Base-by-base conservation (phyloP, 53 echinoderm and acorn worm genomes). In the Mesocentrotus franciscanus region DNA sequence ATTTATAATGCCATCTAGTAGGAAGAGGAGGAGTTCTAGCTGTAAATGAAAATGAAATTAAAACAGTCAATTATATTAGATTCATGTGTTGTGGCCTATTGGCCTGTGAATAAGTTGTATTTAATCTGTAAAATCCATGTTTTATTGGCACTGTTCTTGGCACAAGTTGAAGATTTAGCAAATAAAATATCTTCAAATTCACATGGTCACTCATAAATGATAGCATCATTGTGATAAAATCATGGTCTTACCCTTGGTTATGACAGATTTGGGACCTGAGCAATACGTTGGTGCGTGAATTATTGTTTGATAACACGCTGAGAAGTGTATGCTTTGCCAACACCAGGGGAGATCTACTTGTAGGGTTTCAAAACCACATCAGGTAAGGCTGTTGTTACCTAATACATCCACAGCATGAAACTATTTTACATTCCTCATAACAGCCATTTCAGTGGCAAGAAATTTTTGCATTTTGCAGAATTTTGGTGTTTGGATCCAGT, bases 361-460 rank as follows among this genome's bases (percentile, higher is more conserved):
- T 99, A 1, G 99, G 99, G 10, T 99, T 99, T 90, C 99, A 99
- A 90, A 99, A 99, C 81, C 99, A 99, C 87, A 92, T 99, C 13
- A 91, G 70, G 87, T 87, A 87, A 49, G 39, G 60, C 76, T 81
- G 11, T 36, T 42, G 20, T 20, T 18, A 7, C 20, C 20, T 64
- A 64, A 64, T 12, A 15, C 64, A 11, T 64, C 20, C 64, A 64
- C 20, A 18, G 20, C 64, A 64, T 64, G 4, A 49, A 49, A 49
- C 64, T 18, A 15, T 61, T 61, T 2, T 9, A 12, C 0, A 64
- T 64, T 14, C 64, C 64, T 64, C 64, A 64, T 18, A 6, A 64
- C 64, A 64, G 20, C 20, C 22, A 66, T 75, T 74, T 29, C 8
- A 29, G 0, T 75, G 11, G 75, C n/a, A 75, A 75, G 75, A 29